Conservation (phyloP, 2,113 vertebrate species). For the Hypocryptadius cinnamomeus region DNA sequence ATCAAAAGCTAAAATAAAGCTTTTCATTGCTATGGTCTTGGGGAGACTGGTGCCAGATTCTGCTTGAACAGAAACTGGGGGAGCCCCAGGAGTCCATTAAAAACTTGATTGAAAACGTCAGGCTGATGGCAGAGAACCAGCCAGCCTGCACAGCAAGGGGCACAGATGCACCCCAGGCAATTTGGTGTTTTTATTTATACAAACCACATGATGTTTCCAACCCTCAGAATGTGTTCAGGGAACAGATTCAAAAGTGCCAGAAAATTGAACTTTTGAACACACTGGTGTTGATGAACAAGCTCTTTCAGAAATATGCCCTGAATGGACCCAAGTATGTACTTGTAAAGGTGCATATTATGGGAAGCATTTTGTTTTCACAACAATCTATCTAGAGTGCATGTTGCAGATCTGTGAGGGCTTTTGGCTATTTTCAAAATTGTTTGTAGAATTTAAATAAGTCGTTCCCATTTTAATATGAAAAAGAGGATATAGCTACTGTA, state of each 20-base stretch:
- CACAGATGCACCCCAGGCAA: neutral
- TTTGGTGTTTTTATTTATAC: neutral
- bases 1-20: slow-evolving; percentile 5
- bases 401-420: neutral
- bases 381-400: neutral
- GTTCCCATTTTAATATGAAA: neutral
- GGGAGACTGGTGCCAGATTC: neutral
- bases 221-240: neutral
- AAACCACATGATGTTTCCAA: neutral
- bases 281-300: neutral
- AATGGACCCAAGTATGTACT: neutral
- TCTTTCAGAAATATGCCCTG: neutral
- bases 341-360: neutral
- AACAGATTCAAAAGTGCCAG: neutral
- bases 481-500: neutral
- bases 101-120: neutral
- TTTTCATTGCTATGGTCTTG: neutral
- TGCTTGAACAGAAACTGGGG: neutral
- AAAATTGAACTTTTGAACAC: neutral
- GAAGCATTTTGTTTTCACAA: neutral
- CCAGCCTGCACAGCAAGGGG: neutral
- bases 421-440: neutral
- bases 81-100: slow-evolving; percentile 18
- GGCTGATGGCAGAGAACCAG: neutral
- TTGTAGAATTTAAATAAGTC: neutral